Base-by-base conservation (phyloP, 2,888 invertebrate genomes). In the Eucera pruinosa region DNA sequence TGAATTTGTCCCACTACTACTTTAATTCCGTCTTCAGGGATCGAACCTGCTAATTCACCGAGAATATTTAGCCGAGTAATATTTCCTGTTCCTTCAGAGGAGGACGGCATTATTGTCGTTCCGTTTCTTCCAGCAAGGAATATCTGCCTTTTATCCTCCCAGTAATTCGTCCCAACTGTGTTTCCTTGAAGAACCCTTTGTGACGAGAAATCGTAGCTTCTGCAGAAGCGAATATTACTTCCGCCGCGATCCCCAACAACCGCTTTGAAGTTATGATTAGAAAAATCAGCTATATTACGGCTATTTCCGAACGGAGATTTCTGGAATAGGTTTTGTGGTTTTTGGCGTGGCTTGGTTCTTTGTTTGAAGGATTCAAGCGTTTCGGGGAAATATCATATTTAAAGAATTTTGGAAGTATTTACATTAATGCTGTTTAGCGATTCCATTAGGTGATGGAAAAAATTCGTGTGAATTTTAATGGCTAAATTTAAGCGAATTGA, bases 61-160 rank as follows among this genome's bases (percentile, higher is more conserved):
- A 15, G 55, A 65, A 64, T 73, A 68, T 74, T 80, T 73, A 65
- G 61, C 48, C 64, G 23, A 43, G 61, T 57, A 55, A 64, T 52
- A 67, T 41, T 68, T 68, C 48, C 57, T 45, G 50, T 64, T 11
- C 13, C 6, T 13, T n/a, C n/a, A n/a, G n/a, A n/a, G n/a, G 25
- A 52, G 23, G 75, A 52, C 65, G 57, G 13, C 23, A 13, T 62
- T 33, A 64, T 66, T 57, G 66, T 65, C 57, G 61, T 65, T 25
- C 43, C 61, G 41, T 54, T 62, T 71, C 58, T 50, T 72, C 25
- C 25, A n/a, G 18, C 41, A 5, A 23, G 7, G 36, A 45, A 61
- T 0, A 25, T 15, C 45, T 25, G 54, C 20, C 62, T 55, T 66
- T 67, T 50, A 52, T 58, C 50, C 57, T 23, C 27, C 23, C 57